These are phyloP conservation scores for Aphrocallistes beatrix DNA, from an alignment of 37 sponge, comb jelly and placozoan genomes.

Conservation along the genomic window DNA sequence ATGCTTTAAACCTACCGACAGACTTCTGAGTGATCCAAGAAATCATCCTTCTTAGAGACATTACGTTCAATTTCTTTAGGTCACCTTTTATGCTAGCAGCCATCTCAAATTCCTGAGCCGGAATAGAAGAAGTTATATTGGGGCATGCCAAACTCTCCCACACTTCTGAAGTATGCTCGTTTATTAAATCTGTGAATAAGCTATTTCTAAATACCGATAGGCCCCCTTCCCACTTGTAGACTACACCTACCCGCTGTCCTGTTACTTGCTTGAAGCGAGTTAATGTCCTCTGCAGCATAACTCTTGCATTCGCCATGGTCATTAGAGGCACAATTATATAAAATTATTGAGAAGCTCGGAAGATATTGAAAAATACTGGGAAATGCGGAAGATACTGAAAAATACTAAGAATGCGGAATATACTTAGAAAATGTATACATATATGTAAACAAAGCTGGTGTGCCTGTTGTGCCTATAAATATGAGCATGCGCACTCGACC, in stretches of 20 bases:
- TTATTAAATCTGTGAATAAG: neutral
- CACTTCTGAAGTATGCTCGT: neutral
- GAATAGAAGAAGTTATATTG: neutral
- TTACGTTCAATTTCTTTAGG: neutral
- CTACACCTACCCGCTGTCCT: too few relatives aligned
- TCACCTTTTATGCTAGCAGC: neutral
- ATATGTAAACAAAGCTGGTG: too few relatives aligned
- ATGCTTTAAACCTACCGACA: neutral
- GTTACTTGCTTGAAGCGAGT: too few relatives aligned
- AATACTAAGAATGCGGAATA: neutral
- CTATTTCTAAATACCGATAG: neutral
- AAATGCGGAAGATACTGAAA: neutral
- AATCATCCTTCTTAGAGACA: neutral
- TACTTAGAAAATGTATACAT: too few relatives aligned
- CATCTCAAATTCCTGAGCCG: slow-evolving; percentile 1
- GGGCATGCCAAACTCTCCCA: neutral
- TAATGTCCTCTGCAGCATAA: too few relatives aligned
- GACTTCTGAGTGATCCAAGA: neutral
- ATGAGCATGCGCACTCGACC: neutral
- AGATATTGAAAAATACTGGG: too few relatives aligned
- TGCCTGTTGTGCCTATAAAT: too few relatives aligned
- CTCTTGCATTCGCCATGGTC: too few relatives aligned
- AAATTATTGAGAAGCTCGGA: too few relatives aligned
- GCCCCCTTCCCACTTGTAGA: neutral
- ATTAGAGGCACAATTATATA: too few relatives aligned